Base-by-base conservation (phyloP, 2,888 invertebrate genomes). In the Cremastinae sp. region DNA sequence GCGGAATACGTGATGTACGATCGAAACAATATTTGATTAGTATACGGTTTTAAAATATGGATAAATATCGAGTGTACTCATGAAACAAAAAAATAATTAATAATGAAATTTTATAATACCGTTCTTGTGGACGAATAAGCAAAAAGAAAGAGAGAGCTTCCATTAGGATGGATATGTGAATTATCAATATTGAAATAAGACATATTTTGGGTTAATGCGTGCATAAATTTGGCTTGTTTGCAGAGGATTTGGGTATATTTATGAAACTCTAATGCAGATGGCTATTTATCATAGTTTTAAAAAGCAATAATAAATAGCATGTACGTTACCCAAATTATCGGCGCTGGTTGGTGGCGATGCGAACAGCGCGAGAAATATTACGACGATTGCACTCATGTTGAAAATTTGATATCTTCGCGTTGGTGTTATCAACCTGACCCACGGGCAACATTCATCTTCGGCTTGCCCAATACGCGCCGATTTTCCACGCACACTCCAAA, bases 291-390 rank as follows among this genome's bases (percentile, higher is more conserved):
- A 12, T 28, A 53, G 16, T 68, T 34, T 43, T 9, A 14, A n/a
- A 49, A n/a, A n/a, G n/a, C n/a, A n/a, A 0, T 8, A 51, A 28
- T 38, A 51, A 64, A 51, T 64, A 4, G 12, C 54, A 58, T 10
- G 75, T 74, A 75, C 80, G 78, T 85, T 81, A 87, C 87, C 87
- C 77, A 87, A 84, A 81, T 84, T 82, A 62, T 87, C 86, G 12
- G 85, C 80, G 36, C 73, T 56, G 45, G 78, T 81, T 4, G 81
- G 65, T 45, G 75, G 79, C 62, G 80, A 79, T 61, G 76, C 53
- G 69, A 72, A 72, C 69, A 82, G 79, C 3, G 83, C 75, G 18
- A 85, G 59, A 43, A 84, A 70, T 61, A 75, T 61, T 38, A 78
- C 78, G 14, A 78, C 54, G 66, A 82, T 75, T 74, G 77, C 74